Evolutionary conservation across 2,113 vertebrate species (phyloP).

Genomic region (Xenopus laevis): DNA sequence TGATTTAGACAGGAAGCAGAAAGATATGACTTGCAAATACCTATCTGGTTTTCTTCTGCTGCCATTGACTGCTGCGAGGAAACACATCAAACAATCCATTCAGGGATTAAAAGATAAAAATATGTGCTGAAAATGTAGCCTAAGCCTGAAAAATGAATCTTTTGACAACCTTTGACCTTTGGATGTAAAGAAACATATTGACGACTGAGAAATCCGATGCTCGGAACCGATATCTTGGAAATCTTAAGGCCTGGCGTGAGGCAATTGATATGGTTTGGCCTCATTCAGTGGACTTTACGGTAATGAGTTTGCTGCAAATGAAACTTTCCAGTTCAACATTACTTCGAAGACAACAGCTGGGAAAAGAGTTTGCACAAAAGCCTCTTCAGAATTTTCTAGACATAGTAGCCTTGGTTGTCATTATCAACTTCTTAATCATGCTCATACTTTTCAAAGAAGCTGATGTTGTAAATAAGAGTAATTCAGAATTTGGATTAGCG

Average conservation of each 20-base stretch:
- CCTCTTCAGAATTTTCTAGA: slow-evolving; percentile 48
- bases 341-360: slow-evolving; percentile 55
- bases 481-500: slow-evolving; percentile 61
- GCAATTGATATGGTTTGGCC: slow-evolving; percentile 32
- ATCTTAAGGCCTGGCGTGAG: slow-evolving; percentile 29
- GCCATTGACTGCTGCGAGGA: not conserved
- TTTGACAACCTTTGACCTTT: not conserved
- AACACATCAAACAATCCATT: slow-evolving; percentile 12
- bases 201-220: slow-evolving; percentile 25
- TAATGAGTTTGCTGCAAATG: not conserved
- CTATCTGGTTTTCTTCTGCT: not conserved
- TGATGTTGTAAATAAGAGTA: slow-evolving; percentile 62
- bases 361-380: slow-evolving; percentile 23
- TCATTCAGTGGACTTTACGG: slow-evolving; percentile 9
- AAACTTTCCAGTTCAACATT: slow-evolving; percentile 11
- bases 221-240: slow-evolving; percentile 25
- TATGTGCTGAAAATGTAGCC: not conserved
- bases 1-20: not conserved
- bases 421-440: slow-evolving; percentile 52
- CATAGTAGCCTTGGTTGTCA: slow-evolving; percentile 52
- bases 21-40: not conserved
- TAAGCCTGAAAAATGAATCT: slow-evolving; percentile 12
- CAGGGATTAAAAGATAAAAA: not conserved
- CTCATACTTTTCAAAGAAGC: slow-evolving; percentile 52
- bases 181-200: not conserved